These are phyloP conservation scores for Nycticorax nycticorax DNA, from an alignment of 2,113 vertebrate species.

Conservation along the genomic window DNA sequence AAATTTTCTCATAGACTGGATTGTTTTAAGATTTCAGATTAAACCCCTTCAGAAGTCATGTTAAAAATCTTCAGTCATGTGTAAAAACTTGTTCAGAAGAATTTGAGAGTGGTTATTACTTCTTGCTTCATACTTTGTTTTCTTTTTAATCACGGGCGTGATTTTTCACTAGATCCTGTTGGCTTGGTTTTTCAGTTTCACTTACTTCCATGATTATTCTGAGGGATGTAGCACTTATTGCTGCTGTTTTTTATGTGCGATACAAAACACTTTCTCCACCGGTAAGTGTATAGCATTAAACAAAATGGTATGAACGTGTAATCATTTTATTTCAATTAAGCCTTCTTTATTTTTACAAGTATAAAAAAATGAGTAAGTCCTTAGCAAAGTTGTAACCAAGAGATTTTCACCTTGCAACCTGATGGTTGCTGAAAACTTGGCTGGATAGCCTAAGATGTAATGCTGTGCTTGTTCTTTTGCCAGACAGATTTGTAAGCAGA, in stretches of 20 bases:
- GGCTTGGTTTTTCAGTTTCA: constrained; percentile 78
- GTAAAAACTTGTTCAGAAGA: background rate
- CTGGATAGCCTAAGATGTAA: background rate
- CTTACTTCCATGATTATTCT: constrained; percentile 91
- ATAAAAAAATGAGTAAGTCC: background rate
- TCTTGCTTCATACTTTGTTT: background rate
- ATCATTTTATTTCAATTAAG: background rate
- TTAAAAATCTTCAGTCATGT: background rate
- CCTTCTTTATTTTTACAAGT: background rate
- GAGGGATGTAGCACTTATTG: constrained; percentile 90
- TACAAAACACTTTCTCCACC: constrained; percentile 96
- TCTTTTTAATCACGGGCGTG: rapidly evolving
- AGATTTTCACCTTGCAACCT: background rate
- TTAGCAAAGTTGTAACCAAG: background rate
- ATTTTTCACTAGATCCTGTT: background rate
- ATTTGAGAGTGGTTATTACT: background rate
- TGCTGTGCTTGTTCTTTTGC: background rate
- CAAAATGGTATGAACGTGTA: rapidly evolving
- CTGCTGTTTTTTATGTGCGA: constrained; percentile 94
- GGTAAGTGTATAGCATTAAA: constrained; percentile 78
- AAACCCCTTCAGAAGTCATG: rapidly evolving
- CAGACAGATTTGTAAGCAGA: background rate
- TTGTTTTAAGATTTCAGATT: background rate
- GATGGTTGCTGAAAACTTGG: background rate
- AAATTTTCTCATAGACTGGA: background rate